These are phyloP conservation scores for Lordiphosa mommai DNA, from an alignment of 1,140 invertebrate genomes.

Conservation along the genomic window DNA sequence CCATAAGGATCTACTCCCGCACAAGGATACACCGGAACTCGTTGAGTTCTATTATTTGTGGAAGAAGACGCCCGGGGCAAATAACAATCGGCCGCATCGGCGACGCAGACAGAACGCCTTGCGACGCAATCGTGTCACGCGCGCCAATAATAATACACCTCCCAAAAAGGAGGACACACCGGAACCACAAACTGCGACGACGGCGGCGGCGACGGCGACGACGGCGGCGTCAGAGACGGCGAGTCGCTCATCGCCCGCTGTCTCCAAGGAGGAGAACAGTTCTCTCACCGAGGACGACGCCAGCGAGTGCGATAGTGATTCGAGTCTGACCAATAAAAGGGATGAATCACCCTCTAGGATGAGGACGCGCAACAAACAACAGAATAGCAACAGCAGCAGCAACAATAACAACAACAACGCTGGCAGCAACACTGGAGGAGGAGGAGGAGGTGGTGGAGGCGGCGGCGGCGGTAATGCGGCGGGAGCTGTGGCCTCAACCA, in stretches of 20 bases:
- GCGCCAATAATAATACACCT: constrained; percentile 82
- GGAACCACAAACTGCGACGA: constrained; percentile 79
- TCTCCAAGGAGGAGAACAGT: constrained; percentile 86
- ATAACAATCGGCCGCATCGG: constrained; percentile 94
- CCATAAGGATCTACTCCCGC: constrained; percentile 95
- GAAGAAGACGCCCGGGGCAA: constrained; percentile 99
- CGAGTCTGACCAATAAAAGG: constrained; percentile 85
- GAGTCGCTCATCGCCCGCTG: constrained; percentile 83
- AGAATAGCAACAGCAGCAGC: constrained; percentile 57
- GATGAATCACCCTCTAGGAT: constrained; percentile 91
- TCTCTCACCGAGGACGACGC: constrained; percentile 96
- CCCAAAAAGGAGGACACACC: constrained; percentile 80
- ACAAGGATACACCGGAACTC: constrained; percentile 97
- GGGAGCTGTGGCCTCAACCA: constrained; percentile 35
- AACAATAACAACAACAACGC: constrained; percentile 48
- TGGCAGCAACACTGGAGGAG: constrained; percentile 37
- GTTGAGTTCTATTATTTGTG: constrained; percentile 99
- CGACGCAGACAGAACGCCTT: constrained; percentile 93
- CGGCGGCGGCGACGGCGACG: constrained; percentile 71
- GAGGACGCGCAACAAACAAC: constrained; percentile 90
- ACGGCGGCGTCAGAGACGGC: constrained; percentile 77
- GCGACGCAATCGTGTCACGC: constrained; percentile 91
- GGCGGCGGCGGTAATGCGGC: constrained; percentile 27
- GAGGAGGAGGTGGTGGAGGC: constrained; percentile 27
- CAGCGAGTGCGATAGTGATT: constrained; percentile 96